Base-by-base conservation (phyloP, 1,140 invertebrate genomes). In the Drosophila parabipectinata region DNA sequence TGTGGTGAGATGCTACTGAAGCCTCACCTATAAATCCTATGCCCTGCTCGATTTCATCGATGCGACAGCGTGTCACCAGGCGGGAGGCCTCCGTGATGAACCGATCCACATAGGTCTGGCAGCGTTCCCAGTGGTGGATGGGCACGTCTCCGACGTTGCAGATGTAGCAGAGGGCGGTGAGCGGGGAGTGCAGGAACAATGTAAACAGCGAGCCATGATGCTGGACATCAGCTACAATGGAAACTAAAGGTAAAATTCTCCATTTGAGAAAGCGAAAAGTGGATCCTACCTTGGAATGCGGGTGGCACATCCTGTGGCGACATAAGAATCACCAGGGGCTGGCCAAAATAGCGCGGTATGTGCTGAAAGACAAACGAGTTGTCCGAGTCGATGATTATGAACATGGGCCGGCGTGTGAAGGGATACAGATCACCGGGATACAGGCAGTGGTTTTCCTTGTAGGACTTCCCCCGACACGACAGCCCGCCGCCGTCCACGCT, bases 321-420 rank as follows among this genome's bases (percentile, higher is more conserved):
- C 96, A 99, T 97, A 2, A 99, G 94, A 60, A 98, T 96, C 56
- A 99, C 95, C 60, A 99, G 93, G n/a, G 98, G 98, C 91, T 98
- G 97, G 12, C 97, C 98, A 93, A 99, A 99, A 90, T 97, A 96
- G 45, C 96, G 95, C 24, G 97, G 97, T 90, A 99, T 96, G 91
- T 97, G 95, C 93, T 97, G 96, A 93, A 99, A 99, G 62, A 97
- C 96, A 92, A 96, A 97, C 90, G 97, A 98, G 93, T 98, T 99
- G 92, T 99, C 97, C 80, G 97, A 98, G 92, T 99, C 98, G 63
- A 99, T 95, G 69, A 99, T 96, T 47, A 99, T 94, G 93, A 99
- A 98, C 39, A 99, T 93, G 15, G 98, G 98, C 88, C 98, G 96
- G 71, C 98, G 94, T 4, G 97, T 98, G 92, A 97, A 98, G 1